Conservation (phyloP, 2,888 invertebrate genomes). For the Idaea biselata region DNA sequence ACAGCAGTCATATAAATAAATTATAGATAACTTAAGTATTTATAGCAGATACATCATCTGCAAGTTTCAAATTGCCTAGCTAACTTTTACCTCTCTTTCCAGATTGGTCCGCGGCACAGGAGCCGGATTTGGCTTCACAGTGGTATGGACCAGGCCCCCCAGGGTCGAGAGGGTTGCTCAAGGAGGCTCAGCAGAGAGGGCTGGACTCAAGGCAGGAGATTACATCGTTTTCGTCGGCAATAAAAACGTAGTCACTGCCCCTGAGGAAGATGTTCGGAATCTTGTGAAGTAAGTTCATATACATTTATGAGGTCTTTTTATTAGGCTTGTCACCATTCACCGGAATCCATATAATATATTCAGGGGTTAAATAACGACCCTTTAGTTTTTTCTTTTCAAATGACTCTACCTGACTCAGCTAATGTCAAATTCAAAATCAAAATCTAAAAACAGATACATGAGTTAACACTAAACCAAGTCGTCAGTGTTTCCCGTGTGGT, state of each 20-base stretch:
- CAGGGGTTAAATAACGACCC: too few relatives aligned
- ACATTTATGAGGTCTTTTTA: background rate
- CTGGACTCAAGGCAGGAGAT: constrained; percentile 90
- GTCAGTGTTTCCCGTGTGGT: too few relatives aligned
- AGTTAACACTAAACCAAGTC: too few relatives aligned
- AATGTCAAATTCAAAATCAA: too few relatives aligned
- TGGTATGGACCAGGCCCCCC: constrained; percentile 94
- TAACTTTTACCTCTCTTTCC: constrained; percentile 17
- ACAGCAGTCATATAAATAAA: too few relatives aligned
- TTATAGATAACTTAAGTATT: too few relatives aligned
- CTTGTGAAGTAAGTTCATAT: constrained; percentile 83
- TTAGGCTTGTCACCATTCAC: background rate
- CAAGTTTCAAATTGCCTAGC: background rate
- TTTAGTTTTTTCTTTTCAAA: too few relatives aligned
- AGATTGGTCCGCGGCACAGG: constrained; percentile 74
- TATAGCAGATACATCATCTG: too few relatives aligned
- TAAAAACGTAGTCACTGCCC: constrained; percentile 91
- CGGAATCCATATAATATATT: too few relatives aligned
- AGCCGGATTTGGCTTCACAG: constrained; percentile 91
- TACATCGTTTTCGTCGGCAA: constrained; percentile 94
- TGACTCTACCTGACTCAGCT: too few relatives aligned
- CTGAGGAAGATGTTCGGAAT: constrained; percentile 83
- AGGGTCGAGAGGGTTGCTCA: constrained; percentile 91
- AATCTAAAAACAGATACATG: too few relatives aligned
- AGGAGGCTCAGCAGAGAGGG: constrained; percentile 90